Evolutionary conservation across 2,113 vertebrate species (phyloP).

Genomic region (Clinocottus analis): DNA sequence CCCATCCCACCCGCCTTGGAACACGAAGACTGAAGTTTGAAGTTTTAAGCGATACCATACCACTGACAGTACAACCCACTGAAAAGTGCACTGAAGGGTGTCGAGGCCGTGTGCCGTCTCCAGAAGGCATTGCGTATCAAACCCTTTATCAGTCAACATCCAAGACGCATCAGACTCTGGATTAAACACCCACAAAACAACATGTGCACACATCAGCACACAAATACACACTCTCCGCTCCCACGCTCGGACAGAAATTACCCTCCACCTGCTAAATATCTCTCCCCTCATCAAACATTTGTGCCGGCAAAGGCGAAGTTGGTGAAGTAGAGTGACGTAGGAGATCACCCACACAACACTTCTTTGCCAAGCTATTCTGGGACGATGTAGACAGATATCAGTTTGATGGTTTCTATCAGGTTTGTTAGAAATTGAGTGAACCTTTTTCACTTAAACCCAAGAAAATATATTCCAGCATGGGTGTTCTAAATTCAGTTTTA

Average conservation of each 20-base stretch:
- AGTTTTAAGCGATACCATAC: not conserved
- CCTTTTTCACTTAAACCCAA: constrained; percentile 12
- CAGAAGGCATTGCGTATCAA: constrained; percentile 9
- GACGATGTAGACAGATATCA: constrained; percentile 26
- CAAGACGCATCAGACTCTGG: constrained; percentile 10
- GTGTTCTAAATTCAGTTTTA: not conserved
- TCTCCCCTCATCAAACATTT: constrained; percentile 59
- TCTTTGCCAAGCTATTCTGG: constrained; percentile 40
- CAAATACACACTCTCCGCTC: constrained; percentile 32
- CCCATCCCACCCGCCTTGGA: constrained; percentile 20
- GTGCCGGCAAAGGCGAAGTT: constrained; percentile 49
- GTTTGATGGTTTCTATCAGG: constrained; percentile 17
- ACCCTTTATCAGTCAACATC: constrained; percentile 36
- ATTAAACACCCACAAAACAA: constrained; percentile 42
- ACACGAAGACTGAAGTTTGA: constrained; percentile 12
- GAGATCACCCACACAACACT: constrained; percentile 40
- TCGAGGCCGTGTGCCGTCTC: not conserved
- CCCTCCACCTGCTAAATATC: constrained; percentile 47
- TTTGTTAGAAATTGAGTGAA: constrained; percentile 10
- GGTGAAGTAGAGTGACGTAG: constrained; percentile 43
- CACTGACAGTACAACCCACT: not conserved
- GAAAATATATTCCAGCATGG: not conserved
- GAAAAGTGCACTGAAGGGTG: not conserved
- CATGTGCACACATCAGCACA: constrained; percentile 24
- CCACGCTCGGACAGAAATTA: constrained; percentile 36